Conservation (phyloP, 2,888 invertebrate genomes). For the Amaurobius ferox region DNA sequence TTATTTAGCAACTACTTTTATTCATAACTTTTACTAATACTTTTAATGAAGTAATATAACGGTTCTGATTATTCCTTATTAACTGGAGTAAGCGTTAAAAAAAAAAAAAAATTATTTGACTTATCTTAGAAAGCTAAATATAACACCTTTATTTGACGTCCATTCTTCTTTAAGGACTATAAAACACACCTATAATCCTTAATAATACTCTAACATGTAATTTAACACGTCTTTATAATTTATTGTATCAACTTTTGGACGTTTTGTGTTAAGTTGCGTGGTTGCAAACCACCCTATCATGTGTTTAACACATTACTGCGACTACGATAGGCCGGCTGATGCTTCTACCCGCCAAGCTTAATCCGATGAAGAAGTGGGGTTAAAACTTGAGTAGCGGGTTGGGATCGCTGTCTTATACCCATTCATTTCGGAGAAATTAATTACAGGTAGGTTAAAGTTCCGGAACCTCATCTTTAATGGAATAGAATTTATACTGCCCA, state of each 20-base stretch:
- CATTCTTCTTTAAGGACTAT: neutral
- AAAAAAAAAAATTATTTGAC: too few relatives aligned
- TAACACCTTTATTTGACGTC: too few relatives aligned
- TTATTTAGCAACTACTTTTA: too few relatives aligned
- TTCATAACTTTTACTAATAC: too few relatives aligned
- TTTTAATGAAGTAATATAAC: too few relatives aligned
- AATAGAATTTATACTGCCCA: neutral
- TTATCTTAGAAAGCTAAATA: too few relatives aligned
- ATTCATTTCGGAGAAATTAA: slow-evolving; percentile 30
- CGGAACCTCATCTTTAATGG: slow-evolving; percentile 29
- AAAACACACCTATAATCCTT: neutral
- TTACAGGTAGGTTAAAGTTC: slow-evolving; percentile 27
- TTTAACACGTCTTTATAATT: neutral
- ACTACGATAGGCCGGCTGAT: neutral
- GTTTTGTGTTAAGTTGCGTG: neutral
- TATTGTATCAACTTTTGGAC: neutral
- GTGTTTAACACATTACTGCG: neutral
- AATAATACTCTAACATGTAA: neutral
- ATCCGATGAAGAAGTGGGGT: neutral
- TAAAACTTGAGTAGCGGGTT: neutral
- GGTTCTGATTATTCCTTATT: too few relatives aligned
- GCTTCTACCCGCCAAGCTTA: neutral
- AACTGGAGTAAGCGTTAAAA: too few relatives aligned
- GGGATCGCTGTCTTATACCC: slow-evolving; percentile 11
- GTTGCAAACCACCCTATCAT: neutral